Conservation (phyloP, 2,113 vertebrate species). For the Coturnix japonica region DNA sequence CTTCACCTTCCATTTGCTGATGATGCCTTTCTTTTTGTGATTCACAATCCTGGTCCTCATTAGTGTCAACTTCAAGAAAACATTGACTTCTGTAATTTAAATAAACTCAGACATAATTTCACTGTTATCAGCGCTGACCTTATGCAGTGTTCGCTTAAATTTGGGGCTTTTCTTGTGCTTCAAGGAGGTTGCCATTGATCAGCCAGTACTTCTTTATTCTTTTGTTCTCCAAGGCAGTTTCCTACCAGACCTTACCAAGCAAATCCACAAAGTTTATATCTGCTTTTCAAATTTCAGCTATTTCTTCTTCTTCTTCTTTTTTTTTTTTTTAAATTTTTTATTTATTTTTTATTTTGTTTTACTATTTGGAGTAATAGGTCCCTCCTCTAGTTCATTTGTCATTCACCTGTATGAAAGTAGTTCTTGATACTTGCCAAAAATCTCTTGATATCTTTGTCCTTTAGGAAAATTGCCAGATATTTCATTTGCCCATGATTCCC, state of each 20-base stretch:
- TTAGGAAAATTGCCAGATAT: not conserved
- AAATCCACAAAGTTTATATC: not conserved
- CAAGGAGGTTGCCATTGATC: not conserved
- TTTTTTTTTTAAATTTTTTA: not conserved
- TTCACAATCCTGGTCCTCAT: not conserved
- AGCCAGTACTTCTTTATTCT: not conserved
- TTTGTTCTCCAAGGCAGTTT: not conserved
- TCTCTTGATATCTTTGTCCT: not conserved
- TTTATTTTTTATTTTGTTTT: not conserved
- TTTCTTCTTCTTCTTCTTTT: not conserved
- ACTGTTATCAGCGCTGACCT: fast-evolving
- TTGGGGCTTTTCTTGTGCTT: not conserved
- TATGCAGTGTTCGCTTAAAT: not conserved
- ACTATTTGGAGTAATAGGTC: not conserved
- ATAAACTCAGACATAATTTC: not conserved
- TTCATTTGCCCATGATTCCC: not conserved
- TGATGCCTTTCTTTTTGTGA: not conserved
- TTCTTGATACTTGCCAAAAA: not conserved
- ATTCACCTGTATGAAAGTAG: not conserved
- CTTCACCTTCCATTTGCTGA: not conserved
- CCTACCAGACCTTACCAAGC: not conserved
- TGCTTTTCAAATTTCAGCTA: not conserved
- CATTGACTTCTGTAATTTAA: not conserved
- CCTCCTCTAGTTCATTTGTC: not conserved
- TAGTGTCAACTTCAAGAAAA: not conserved